Evolutionary conservation across 1,140 invertebrate species (phyloP).

Genomic region (Leptinotarsa undecemlineata): DNA sequence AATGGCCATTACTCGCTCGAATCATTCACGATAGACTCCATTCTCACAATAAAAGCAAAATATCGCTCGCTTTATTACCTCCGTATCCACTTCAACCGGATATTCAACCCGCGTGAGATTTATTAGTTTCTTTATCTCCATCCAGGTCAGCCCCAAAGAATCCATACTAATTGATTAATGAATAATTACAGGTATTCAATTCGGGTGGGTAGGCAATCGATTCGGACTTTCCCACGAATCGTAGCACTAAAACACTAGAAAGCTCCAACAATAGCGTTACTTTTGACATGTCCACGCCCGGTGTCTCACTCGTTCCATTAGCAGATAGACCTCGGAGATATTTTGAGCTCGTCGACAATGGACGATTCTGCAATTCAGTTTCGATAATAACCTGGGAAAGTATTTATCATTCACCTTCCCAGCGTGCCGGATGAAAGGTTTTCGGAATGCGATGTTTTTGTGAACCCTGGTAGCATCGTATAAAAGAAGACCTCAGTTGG

Average conservation of each 20-base stretch:
- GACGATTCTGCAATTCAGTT: background rate
- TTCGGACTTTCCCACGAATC: conserved; percentile 31
- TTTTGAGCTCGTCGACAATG: background rate
- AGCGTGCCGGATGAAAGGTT: too few species aligned
- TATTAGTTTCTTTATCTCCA: conserved; percentile 1
- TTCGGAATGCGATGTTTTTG: too few species aligned
- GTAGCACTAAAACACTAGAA: conserved; percentile 25
- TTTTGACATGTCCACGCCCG: conserved; percentile 24
- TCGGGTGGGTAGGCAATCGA: conserved; percentile 8
- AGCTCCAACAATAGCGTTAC: conserved; percentile 25
- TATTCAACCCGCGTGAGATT: background rate
- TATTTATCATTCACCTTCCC: too few species aligned
- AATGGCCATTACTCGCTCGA: too few species aligned
- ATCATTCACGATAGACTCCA: background rate
- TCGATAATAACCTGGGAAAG: background rate
- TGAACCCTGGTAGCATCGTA: too few species aligned
- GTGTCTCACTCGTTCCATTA: conserved; percentile 24
- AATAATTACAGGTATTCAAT: conserved; percentile 18
- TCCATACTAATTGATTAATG: conserved; percentile 19
- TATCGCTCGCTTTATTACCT: background rate
- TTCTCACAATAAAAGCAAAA: background rate
- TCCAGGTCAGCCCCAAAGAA: conserved; percentile 8
- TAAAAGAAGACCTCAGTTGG: too few species aligned
- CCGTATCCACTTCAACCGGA: background rate
- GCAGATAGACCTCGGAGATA: conserved; percentile 22